These are phyloP conservation scores for Bovichtus variegatus DNA, from an alignment of 2,797 vertebrate genomes.

Conservation along the genomic window DNA sequence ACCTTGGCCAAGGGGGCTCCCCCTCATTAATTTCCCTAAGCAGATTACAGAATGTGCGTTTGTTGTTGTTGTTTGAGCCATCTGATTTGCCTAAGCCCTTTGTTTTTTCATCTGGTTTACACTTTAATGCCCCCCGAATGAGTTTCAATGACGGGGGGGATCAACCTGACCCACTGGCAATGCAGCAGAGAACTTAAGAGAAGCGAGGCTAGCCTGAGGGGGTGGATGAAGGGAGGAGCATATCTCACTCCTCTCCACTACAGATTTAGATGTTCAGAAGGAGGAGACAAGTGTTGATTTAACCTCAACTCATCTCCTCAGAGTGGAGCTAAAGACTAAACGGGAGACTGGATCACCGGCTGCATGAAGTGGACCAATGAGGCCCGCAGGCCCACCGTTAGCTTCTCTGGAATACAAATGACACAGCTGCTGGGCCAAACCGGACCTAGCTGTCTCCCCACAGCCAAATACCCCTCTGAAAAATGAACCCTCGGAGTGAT, in stretches of 20 bases:
- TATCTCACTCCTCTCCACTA: constrained; percentile 65
- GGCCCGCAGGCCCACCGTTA: constrained; percentile 43
- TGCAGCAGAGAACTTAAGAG: constrained; percentile 80
- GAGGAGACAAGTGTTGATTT: constrained; percentile 74
- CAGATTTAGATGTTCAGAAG: constrained; percentile 76
- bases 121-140: constrained; percentile 98
- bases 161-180: constrained; percentile 92
- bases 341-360: constrained; percentile 65
- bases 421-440: constrained; percentile 62
- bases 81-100: constrained; percentile 99
- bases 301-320: constrained; percentile 77
- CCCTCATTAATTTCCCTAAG: constrained; percentile 98
- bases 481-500: constrained; percentile 83
- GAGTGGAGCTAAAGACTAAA: constrained; percentile 74
- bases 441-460: constrained; percentile 45
- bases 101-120: constrained; percentile 99
- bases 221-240: constrained; percentile 76
- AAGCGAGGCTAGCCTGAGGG: constrained; percentile 70
- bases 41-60: constrained; percentile 96
- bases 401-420: constrained; percentile 62
- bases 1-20: constrained; percentile 85
- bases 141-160: constrained; percentile 93
- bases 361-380: constrained; percentile 52
- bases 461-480: constrained; percentile 74
- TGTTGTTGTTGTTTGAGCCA: constrained; percentile 98